Evolutionary conservation across 1,140 invertebrate species (phyloP).

Genomic region (Lordiphosa stackelbergi): DNA sequence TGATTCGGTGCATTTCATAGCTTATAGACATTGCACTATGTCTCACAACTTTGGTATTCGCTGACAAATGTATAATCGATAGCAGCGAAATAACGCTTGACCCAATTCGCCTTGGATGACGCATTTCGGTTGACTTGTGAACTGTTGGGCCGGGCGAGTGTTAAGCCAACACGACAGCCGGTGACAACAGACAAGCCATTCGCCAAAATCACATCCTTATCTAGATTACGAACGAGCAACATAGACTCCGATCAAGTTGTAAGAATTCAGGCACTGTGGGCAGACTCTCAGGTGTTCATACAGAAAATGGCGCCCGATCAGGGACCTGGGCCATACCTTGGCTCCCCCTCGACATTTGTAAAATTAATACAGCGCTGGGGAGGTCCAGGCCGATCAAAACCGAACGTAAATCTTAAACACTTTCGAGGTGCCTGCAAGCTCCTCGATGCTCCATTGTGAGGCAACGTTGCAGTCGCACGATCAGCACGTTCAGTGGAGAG

Average conservation of each 20-base stretch:
- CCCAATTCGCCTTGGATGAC: slow-evolving; percentile 57
- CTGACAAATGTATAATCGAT: slow-evolving; percentile 47
- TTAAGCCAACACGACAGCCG: slow-evolving; percentile 35
- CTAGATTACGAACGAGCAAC: slow-evolving; percentile 50
- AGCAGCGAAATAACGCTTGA: slow-evolving; percentile 53
- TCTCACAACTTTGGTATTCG: slow-evolving; percentile 63
- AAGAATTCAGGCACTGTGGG: slow-evolving; percentile 62
- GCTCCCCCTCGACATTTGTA: slow-evolving; percentile 24
- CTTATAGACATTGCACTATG: slow-evolving; percentile 20
- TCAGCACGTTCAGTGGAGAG: slow-evolving; percentile 64
- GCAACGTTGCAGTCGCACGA: slow-evolving; percentile 57
- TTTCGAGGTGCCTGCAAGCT: slow-evolving; percentile 24
- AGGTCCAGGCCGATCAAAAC: slow-evolving; percentile 73
- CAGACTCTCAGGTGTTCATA: slow-evolving; percentile 59
- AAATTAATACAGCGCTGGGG: slow-evolving; percentile 69
- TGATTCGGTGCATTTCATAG: slow-evolving; percentile 3
- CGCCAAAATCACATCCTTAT: slow-evolving; percentile 42
- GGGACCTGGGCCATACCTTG: slow-evolving; percentile 12
- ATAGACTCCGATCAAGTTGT: slow-evolving; percentile 65
- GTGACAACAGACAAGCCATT: slow-evolving; percentile 37
- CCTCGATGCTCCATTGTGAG: slow-evolving; percentile 28
- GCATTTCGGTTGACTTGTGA: slow-evolving; percentile 46
- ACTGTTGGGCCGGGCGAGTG: slow-evolving; percentile 23
- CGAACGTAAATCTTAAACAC: slow-evolving; percentile 74
- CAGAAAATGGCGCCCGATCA: slow-evolving; percentile 60